These are phyloP conservation scores for Chaetura pelagica DNA, from an alignment of 2,113 vertebrate genomes.

Conservation along the genomic window DNA sequence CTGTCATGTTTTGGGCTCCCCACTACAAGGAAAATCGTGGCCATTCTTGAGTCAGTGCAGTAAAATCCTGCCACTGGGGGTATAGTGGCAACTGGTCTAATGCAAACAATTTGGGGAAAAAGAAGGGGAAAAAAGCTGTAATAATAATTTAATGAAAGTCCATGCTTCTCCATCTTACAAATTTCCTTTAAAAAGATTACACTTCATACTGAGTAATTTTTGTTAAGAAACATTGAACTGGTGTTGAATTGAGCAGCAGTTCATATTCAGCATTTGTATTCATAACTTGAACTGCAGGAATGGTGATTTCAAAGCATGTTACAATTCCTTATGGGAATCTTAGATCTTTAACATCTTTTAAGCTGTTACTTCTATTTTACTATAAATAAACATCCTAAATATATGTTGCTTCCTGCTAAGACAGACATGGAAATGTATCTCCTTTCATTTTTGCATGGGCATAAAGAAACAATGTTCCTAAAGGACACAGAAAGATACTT, in stretches of 20 bases:
- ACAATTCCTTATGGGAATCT: background rate
- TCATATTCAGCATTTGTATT: background rate
- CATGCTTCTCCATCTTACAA: background rate
- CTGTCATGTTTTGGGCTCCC: background rate
- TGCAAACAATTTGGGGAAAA: background rate
- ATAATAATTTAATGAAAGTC: background rate
- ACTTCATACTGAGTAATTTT: background rate
- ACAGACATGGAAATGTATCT: background rate
- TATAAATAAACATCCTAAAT: constrained; percentile 16
- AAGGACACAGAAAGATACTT: background rate
- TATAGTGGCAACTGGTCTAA: background rate
- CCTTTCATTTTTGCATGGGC: background rate
- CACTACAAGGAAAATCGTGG: no score
- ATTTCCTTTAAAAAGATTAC: background rate
- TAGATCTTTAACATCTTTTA: background rate
- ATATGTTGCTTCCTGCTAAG: constrained; percentile 19
- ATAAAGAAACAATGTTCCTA: background rate
- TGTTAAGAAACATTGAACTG: background rate
- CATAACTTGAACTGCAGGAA: background rate
- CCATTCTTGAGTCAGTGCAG: background rate
- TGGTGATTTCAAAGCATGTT: background rate
- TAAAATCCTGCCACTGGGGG: background rate
- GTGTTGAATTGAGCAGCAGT: background rate
- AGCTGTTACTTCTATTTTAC: constrained; percentile 44
- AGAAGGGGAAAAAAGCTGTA: background rate